These are phyloP conservation scores for Bilobella aurantiaca DNA, from an alignment of 1,140 invertebrate species.

Conservation along the genomic window DNA sequence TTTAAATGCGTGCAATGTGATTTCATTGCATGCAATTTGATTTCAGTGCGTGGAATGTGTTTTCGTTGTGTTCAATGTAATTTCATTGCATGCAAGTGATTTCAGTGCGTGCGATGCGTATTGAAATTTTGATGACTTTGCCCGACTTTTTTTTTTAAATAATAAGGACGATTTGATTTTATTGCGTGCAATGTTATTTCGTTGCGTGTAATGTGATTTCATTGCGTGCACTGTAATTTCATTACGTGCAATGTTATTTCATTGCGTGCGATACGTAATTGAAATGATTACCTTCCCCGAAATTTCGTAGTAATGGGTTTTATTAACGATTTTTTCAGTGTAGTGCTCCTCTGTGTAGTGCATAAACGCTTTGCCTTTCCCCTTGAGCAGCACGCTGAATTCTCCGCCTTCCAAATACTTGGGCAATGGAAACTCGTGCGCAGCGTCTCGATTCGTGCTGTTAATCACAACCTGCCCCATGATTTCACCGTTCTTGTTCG, in stretches of 20 bases:
- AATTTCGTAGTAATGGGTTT: constrained; percentile 45
- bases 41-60: too few species aligned
- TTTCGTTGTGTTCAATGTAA: neutral
- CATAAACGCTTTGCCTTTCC: constrained; percentile 68
- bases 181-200: too few species aligned
- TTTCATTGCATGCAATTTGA: too few species aligned
- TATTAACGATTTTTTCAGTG: constrained; percentile 73
- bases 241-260: neutral
- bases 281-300: neutral
- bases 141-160: too few species aligned
- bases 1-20: too few species aligned
- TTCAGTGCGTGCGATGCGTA: too few species aligned
- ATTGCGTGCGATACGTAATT: neutral
- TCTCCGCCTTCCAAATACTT: constrained; percentile 40
- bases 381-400: constrained; percentile 58
- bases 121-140: too few species aligned
- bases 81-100: neutral
- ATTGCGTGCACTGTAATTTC: neutral
- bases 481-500: neutral
- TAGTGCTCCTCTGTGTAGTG: constrained; percentile 73
- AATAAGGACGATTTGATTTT: too few species aligned
- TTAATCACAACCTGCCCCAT: neutral
- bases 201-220: too few species aligned
- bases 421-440: constrained; percentile 43
- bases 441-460: neutral